These are phyloP conservation scores for Mobula hypostoma DNA, from an alignment of 2,113 vertebrate species.

Conservation along the genomic window DNA sequence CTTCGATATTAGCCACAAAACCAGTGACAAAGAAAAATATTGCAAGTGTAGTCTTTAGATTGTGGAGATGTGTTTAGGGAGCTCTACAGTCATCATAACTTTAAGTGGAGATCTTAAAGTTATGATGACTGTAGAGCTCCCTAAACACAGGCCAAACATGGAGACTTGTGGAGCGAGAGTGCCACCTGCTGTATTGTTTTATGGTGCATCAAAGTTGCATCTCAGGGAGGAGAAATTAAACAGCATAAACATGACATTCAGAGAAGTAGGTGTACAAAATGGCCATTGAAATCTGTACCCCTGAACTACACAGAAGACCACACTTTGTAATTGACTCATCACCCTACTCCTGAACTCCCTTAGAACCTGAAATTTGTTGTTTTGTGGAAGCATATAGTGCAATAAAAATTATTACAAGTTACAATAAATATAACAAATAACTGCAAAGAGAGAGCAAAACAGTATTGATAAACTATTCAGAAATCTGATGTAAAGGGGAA, in stretches of 20 bases:
- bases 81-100: too few species aligned
- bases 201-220: neutral
- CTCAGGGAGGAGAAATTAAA: neutral
- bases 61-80: too few species aligned
- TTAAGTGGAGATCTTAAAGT: neutral
- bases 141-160: neutral
- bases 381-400: too few species aligned
- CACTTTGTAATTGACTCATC: too few species aligned
- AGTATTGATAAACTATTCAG: too few species aligned
- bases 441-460: too few species aligned
- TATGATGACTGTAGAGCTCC: neutral
- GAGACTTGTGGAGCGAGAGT: neutral
- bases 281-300: neutral
- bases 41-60: neutral
- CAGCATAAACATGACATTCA: neutral
- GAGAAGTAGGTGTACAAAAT: neutral
- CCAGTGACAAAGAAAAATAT: neutral
- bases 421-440: too few species aligned
- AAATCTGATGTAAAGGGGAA: too few species aligned
- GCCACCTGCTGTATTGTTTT: neutral
- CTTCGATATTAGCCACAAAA: neutral
- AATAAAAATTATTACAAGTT: too few species aligned
- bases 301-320: too few species aligned
- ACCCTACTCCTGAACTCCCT: too few species aligned
- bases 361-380: too few species aligned